phyloP scores from a whole-genome alignment of 2,888 invertebrate species.

The Octonoba sinensis region DNA sequence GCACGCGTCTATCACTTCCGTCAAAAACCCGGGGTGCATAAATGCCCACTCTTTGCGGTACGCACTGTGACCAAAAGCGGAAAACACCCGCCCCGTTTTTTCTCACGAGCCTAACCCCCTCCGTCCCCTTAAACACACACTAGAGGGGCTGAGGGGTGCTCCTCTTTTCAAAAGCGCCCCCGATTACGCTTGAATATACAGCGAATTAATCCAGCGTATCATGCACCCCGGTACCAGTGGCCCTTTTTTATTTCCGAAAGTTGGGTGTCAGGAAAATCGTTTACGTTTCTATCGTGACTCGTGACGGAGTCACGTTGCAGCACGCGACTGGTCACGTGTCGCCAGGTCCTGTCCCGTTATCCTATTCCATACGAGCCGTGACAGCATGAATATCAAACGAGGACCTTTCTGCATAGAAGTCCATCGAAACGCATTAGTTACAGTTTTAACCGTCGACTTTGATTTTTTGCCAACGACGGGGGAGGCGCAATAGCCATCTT shows the following conservation, averaged over 20 bases:
- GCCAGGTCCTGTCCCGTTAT: conserved; percentile 13
- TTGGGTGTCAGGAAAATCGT: conserved; percentile 22
- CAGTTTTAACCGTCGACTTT: conserved; percentile 25
- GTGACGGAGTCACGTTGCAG: conserved; percentile 4
- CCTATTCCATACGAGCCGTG: conserved; percentile 20
- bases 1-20: conserved; percentile 14
- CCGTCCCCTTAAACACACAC: conserved; percentile 1
- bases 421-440: neutral
- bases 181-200: conserved; percentile 36
- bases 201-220: conserved; percentile 20
- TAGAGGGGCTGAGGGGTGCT: neutral
- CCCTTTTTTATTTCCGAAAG: conserved; percentile 6
- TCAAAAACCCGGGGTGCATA: conserved; percentile 24
- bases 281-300: conserved; percentile 42
- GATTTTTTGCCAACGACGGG: conserved; percentile 9
- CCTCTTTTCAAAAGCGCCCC: conserved; percentile 8
- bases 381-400: conserved; percentile 44
- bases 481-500: neutral
- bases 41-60: conserved; percentile 58
- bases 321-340: conserved; percentile 46
- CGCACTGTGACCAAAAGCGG: conserved; percentile 55
- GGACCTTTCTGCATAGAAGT: conserved; percentile 3
- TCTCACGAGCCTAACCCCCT: conserved; percentile 16
- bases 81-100: conserved; percentile 55
- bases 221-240: conserved; percentile 5